Percentiles rank a stretch among this genome's conserved stretches.
These are phyloP conservation scores for Linnaemya tessellans DNA, from an alignment of 2,888 invertebrate species.

Conservation along the genomic window DNA sequence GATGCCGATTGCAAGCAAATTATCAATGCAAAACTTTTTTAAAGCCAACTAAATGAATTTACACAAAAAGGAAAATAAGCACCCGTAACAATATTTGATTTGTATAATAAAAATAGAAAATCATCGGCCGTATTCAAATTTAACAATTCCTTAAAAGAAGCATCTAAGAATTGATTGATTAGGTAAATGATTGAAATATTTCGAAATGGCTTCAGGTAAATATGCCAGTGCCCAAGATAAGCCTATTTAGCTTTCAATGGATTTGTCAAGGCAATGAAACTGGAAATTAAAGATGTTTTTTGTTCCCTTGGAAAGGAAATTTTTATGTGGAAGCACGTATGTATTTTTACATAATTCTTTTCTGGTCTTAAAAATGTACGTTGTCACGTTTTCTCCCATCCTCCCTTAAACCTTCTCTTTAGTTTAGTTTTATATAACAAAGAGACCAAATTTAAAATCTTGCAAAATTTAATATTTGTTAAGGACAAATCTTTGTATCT, in stretches of 20 bases:
- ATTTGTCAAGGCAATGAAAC: background rate
- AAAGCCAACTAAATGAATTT: background rate
- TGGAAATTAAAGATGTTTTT: background rate
- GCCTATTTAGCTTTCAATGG: background rate
- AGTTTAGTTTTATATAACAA: background rate
- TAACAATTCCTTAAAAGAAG: background rate
- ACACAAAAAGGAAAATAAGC: background rate
- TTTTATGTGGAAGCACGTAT: no score
- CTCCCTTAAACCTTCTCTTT: background rate
- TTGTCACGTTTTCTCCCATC: background rate
- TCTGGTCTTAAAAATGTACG: no score
- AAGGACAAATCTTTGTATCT: constrained; percentile 54
- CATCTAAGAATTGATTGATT: background rate
- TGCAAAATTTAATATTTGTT: constrained; percentile 49
- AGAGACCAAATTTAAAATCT: constrained; percentile 4
- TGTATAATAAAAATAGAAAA: background rate
- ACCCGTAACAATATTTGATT: background rate
- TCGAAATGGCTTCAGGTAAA: background rate
- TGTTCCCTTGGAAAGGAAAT: background rate
- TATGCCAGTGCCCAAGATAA: background rate
- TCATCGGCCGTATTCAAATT: no score
- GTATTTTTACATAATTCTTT: background rate
- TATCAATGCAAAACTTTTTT: background rate
- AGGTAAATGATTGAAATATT: background rate
- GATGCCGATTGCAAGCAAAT: background rate